Evolutionary conservation across 2,113 vertebrate species (phyloP).

Genomic region (Stictonetta naevosa): DNA sequence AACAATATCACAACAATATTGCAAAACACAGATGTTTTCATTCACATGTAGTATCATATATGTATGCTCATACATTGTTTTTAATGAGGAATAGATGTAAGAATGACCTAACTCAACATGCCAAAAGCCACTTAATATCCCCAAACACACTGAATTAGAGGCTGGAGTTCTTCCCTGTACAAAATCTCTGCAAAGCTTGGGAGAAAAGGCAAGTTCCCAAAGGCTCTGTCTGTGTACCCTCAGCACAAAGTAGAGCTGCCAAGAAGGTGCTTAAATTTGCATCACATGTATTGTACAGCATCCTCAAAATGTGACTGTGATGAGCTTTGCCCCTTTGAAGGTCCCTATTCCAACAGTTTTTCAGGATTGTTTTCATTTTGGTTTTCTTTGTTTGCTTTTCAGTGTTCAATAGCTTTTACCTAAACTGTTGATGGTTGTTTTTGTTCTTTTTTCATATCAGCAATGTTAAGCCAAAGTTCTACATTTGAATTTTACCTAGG

Average conservation of each 20-base stretch:
- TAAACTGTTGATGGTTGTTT: neutral
- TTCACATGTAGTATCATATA: neutral
- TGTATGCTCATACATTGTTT: neutral
- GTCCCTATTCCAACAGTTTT: neutral
- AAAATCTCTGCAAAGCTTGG: neutral
- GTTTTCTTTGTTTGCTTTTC: neutral
- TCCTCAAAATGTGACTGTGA: neutral
- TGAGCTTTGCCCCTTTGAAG: neutral
- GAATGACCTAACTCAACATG: neutral
- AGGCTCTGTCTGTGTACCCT: neutral
- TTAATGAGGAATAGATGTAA: neutral
- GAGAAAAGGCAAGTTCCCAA: neutral
- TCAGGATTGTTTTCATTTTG: neutral
- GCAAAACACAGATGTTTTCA: neutral
- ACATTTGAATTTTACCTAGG: neutral
- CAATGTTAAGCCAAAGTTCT: neutral
- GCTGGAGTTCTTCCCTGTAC: neutral
- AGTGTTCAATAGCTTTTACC: neutral
- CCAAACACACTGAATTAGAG: neutral
- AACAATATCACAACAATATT: neutral
- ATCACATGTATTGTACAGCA: neutral
- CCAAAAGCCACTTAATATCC: neutral
- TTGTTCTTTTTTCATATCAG: neutral
- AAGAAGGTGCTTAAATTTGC: neutral
- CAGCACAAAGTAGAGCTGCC: neutral